Evolutionary conservation across 2,888 invertebrate genomes (phyloP).

Genomic region (Alsophila aescularia): DNA sequence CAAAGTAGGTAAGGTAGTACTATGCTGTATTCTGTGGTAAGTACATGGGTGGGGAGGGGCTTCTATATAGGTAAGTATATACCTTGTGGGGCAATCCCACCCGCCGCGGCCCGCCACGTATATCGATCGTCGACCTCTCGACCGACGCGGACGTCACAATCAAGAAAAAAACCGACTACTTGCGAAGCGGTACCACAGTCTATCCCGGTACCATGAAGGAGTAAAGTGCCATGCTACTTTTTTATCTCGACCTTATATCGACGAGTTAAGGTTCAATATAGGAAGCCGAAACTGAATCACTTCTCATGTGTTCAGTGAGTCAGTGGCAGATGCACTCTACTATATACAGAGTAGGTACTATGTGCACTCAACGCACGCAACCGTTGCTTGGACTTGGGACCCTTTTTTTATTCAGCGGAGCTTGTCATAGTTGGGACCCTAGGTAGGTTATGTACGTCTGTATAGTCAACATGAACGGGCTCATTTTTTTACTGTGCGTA

Average conservation of each 20-base stretch:
- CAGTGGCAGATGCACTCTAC: neutral
- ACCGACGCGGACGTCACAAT: constrained; percentile 31
- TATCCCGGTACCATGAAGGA: neutral
- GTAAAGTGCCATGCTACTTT: neutral
- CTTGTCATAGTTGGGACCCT: no score
- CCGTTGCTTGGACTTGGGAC: no score
- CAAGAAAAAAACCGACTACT: constrained; percentile 27
- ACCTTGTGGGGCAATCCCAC: constrained; percentile 27
- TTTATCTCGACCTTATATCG: neutral
- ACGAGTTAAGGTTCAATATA: neutral
- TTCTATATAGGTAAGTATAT: neutral
- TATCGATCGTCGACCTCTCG: constrained; percentile 41
- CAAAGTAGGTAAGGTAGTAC: no score
- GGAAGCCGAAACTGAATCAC: neutral
- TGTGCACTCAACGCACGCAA: constrained; percentile 3
- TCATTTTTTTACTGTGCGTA: no score
- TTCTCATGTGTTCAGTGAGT: neutral
- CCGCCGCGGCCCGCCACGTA: no score
- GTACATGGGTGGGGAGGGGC: constrained; percentile 8
- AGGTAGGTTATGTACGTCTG: no score
- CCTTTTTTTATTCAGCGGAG: no score
- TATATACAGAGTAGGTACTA: no score
- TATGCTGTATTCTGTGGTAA: no score
- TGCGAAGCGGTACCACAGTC: no score
- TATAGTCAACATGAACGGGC: no score